phyloP scores from a whole-genome alignment of 2,113 vertebrate species.

The Rynchops niger region DNA sequence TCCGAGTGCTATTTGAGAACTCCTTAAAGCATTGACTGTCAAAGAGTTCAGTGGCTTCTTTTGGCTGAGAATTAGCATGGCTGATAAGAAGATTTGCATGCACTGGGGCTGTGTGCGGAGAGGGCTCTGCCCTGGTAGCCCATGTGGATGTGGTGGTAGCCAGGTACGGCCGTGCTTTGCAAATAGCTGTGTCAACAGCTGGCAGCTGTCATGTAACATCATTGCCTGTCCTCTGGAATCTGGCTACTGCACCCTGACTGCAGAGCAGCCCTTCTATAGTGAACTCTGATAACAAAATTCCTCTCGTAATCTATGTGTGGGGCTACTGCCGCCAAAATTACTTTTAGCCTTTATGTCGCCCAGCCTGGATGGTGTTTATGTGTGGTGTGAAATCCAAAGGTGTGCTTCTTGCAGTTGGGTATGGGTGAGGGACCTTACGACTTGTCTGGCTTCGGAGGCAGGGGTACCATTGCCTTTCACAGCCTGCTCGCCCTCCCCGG shows the following conservation, averaged over 20 bases:
- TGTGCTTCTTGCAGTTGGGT: neutral
- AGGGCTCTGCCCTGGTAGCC: neutral
- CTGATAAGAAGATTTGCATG: neutral
- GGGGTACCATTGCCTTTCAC: neutral
- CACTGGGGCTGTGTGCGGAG: neutral
- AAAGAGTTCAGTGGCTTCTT: neutral
- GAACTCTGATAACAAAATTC: neutral
- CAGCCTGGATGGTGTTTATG: neutral
- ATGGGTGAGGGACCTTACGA: neutral
- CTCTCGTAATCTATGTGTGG: neutral
- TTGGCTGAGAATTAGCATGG: neutral
- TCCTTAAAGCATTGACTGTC: neutral
- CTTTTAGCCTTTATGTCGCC: slow-evolving; percentile 17
- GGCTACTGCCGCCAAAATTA: slow-evolving; percentile 19
- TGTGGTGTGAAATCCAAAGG: neutral
- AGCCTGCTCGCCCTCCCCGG: neutral
- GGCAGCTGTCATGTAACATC: neutral
- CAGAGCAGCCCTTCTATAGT: slow-evolving; percentile 17
- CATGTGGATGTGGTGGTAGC: neutral
- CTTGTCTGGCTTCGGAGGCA: neutral
- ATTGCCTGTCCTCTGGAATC: neutral
- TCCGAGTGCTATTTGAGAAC: neutral
- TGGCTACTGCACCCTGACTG: neutral
- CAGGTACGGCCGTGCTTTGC: neutral
- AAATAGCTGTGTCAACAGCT: neutral